Base-by-base conservation (phyloP, 2,113 vertebrate species). In the Equus quagga region DNA sequence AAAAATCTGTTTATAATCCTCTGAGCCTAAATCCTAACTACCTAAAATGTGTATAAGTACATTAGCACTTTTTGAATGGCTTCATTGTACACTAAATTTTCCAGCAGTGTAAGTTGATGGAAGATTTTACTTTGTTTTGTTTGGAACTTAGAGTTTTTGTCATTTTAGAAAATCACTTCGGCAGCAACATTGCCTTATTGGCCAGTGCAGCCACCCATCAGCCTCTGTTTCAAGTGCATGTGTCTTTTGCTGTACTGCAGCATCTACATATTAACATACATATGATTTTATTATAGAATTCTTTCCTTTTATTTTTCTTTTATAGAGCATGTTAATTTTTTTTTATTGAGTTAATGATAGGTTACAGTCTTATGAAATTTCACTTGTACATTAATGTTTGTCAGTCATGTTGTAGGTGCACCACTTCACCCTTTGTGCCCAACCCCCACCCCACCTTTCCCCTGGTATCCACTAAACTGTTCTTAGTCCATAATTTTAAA, bases 71-170 rank as follows among this genome's bases (percentile, higher is more conserved):
- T 64, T 93, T 73, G 33, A 81, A 8, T 70, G 49, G 19, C 17
- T 93, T 69, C 17, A 96, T 6, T 24, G 31, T 33, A 24, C 31
- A 60, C 21, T 87, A 54, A 82, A 26, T 69, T 82, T 91, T 41
- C 33, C 49, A 94, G 60, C 60, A 65, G 7, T 82, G 10, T 91
- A 79, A 73, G 41, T 46, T 78, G 36, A 83, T 79, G 28, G 54
- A 95, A 88, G 75, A 79, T 64, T 75, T 12, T 72, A 70, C 17
- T 75, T 81, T 76, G 81, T 67, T 85, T 94, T 95, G 36, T 82
- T 83, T 95, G 62, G 7, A 79, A 49, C 8, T 6, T 92, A 70
- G 89, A 67, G 49, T 75, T 80, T 89, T 89, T 84, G 44, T 73
- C 26, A 41, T 69, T 95, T 62, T 58, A 70, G 58, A 70, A 79